Evolutionary conservation across 2,888 invertebrate species (phyloP).

Genomic region (Drosophila greeni): DNA sequence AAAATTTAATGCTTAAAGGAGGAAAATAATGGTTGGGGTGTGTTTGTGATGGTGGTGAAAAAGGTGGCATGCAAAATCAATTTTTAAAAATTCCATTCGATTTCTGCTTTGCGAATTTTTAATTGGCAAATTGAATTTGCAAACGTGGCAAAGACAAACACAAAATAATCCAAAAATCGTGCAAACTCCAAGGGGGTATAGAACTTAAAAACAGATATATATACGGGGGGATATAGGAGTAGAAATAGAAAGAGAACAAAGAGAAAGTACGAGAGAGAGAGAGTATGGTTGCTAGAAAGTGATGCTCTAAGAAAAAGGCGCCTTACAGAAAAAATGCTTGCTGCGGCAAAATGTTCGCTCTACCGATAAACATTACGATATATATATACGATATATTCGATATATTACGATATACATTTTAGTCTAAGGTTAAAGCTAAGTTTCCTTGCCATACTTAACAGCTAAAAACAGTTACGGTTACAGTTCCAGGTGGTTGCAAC

Average conservation of each 20-base stretch:
- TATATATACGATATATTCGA: constrained; percentile 21
- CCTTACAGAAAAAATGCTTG: constrained; percentile 59
- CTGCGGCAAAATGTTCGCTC: constrained; percentile 50
- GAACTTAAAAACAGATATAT: constrained; percentile 7
- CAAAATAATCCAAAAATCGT: constrained; percentile 22
- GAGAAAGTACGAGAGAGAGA: constrained; percentile 26
- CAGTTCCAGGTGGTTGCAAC: constrained; percentile 54
- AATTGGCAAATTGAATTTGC: constrained; percentile 29
- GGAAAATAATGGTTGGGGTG: constrained; percentile 1
- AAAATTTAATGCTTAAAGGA: constrained; percentile 16
- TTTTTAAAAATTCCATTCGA: constrained; percentile 36
- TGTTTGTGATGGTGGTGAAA: neutral
- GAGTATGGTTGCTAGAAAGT: constrained; percentile 37
- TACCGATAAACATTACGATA: constrained; percentile 52
- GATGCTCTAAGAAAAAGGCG: constrained; percentile 58
- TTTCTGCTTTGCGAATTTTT: constrained; percentile 26
- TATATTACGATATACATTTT: constrained; percentile 48
- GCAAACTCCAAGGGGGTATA: constrained; percentile 25
- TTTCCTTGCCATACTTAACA: constrained; percentile 64
- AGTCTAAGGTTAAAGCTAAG: constrained; percentile 66
- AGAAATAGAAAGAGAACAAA: constrained; percentile 13
- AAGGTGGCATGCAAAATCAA: constrained; percentile 35
- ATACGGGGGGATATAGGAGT: constrained; percentile 16
- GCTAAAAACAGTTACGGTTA: constrained; percentile 60
- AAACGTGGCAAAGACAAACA: constrained; percentile 25